Conservation (phyloP, 1,140 invertebrate species). For the Neotoxoptera formosana region DNA sequence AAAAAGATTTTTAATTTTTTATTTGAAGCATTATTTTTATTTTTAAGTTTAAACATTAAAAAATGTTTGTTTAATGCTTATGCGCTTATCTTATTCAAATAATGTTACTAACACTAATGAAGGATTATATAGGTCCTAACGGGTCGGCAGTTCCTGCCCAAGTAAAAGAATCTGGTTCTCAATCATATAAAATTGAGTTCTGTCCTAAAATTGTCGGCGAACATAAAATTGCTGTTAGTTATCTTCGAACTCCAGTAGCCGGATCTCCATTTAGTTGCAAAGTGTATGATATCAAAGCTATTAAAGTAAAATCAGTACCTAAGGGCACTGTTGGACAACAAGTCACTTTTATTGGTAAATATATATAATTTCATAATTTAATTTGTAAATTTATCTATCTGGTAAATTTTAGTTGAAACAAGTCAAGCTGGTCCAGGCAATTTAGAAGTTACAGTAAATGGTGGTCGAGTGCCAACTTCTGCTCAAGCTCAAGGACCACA, state of each 20-base stretch:
- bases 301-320: slow-evolving; percentile 91
- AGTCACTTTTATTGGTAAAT: slow-evolving; percentile 91
- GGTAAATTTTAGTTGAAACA: slow-evolving; percentile 82
- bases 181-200: slow-evolving; percentile 84
- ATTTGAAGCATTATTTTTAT: not conserved
- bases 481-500: slow-evolving; percentile 94
- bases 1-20: not conserved
- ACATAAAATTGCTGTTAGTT: slow-evolving; percentile 85
- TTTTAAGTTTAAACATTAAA: slow-evolving; percentile 1
- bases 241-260: slow-evolving; percentile 78
- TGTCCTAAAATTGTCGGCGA: slow-evolving; percentile 87
- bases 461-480: slow-evolving; percentile 92
- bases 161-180: slow-evolving; percentile 76
- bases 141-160: slow-evolving; percentile 87
- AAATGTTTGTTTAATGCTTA: slow-evolving; percentile 51
- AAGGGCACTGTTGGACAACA: slow-evolving; percentile 90
- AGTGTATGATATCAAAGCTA: slow-evolving; percentile 93
- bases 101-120: slow-evolving; percentile 57
- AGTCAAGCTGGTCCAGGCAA: slow-evolving; percentile 96
- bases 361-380: not conserved
- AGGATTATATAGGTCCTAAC: slow-evolving; percentile 74
- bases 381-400: not conserved
- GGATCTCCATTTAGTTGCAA: slow-evolving; percentile 93
- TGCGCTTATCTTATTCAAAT: slow-evolving; percentile 47
- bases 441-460: slow-evolving; percentile 95